phyloP scores from a whole-genome alignment of 2,797 vertebrate genomes.

The Todus mexicanus region DNA sequence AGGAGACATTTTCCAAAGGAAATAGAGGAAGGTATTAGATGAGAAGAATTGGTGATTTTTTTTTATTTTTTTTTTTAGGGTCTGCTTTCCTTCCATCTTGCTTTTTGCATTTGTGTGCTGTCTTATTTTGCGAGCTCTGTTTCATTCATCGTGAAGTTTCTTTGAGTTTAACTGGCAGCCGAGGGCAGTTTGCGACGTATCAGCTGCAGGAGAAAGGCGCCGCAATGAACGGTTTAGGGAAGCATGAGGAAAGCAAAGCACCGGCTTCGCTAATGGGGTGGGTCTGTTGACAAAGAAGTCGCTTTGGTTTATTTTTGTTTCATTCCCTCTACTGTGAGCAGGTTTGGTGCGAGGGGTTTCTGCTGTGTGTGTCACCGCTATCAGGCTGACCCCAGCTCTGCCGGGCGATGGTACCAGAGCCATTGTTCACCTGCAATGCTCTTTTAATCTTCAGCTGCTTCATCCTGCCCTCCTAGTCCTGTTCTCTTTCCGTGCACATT shows the following conservation, averaged over 20 bases:
- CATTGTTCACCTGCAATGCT: fast-evolving
- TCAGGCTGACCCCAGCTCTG: neutral
- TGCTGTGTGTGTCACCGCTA: fast-evolving
- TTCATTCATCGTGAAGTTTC: neutral
- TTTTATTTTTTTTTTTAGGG: neutral
- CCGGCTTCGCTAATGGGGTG: neutral
- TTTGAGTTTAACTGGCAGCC: neutral
- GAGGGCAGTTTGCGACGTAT: neutral
- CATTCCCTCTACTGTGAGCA: fast-evolving
- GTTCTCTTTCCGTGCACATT: fast-evolving
- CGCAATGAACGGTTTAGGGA: neutral
- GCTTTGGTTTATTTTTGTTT: neutral
- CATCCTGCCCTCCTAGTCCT: neutral
- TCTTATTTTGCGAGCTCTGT: neutral
- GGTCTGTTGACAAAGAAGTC: neutral
- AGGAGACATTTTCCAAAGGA: neutral
- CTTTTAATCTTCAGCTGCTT: neutral
- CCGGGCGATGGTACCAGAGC: fast-evolving
- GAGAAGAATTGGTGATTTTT: neutral
- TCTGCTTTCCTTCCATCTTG: neutral
- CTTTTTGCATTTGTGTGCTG: neutral
- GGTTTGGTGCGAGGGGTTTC: neutral
- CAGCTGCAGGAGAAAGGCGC: neutral
- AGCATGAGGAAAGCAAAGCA: neutral
- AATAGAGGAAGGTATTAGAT: neutral